Evolutionary conservation across 30 jellyfish, hydroid and myxozoan species (phyloP).

Genomic region (Mastigias papua): DNA sequence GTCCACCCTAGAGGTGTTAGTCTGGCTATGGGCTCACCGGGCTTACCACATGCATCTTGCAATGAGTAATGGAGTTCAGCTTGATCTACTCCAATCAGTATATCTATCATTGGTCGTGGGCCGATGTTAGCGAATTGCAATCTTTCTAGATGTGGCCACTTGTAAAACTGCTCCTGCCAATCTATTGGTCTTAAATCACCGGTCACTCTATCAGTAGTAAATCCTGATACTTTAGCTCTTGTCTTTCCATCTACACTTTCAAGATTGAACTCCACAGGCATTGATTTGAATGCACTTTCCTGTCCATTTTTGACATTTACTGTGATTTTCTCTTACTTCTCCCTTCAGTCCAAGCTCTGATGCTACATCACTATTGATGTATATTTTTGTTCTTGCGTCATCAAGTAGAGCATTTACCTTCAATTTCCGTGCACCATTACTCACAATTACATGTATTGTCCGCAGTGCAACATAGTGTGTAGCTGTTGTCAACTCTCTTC

Average conservation of each 20-base stretch:
- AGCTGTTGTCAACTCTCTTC: no score
- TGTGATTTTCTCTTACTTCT: not conserved
- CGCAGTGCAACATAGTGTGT: no score
- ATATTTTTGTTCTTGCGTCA: conserved; percentile 41
- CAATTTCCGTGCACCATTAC: conserved; percentile 5
- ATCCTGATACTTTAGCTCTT: not conserved
- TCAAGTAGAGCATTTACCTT: conserved; percentile 3
- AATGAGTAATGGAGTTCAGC: not conserved
- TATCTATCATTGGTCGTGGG: conserved; percentile 22
- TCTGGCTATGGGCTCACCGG: conserved; percentile 62
- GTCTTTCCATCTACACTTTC: conserved; percentile 50
- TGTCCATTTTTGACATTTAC: conserved; percentile 32
- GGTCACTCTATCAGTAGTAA: conserved; percentile 57
- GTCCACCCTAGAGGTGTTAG: conserved; percentile 57
- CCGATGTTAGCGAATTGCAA: conserved; percentile 34
- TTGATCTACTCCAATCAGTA: conserved; percentile 29
- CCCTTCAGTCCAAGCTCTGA: conserved; percentile 57
- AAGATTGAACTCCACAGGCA: conserved; percentile 51
- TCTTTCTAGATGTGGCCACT: conserved; percentile 47
- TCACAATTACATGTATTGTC: conserved; percentile 58
- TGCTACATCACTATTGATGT: conserved; percentile 52
- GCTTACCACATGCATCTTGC: conserved; percentile 12
- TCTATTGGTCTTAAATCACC: conserved; percentile 44
- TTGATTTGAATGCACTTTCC: conserved; percentile 2
- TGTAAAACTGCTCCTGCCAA: conserved; percentile 22